phyloP scores from a whole-genome alignment of 2,797 vertebrate species.

The Falco peregrinus region DNA sequence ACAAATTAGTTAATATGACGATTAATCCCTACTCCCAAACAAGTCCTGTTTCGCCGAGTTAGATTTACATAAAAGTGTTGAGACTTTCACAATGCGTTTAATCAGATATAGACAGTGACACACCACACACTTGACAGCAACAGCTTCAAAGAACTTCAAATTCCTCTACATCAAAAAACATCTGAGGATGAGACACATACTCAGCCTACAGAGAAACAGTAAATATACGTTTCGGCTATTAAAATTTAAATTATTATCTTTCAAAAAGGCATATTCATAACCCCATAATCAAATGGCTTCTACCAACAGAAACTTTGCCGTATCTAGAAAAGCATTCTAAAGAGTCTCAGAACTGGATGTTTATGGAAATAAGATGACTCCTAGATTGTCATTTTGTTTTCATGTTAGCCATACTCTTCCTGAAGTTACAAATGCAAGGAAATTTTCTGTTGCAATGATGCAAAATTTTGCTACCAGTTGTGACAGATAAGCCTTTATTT shows the following conservation, averaged over 20 bases:
- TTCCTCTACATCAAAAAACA: slow-evolving; percentile 58
- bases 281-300: slow-evolving; percentile 43
- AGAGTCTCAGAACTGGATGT: slow-evolving; percentile 40
- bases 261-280: slow-evolving; percentile 42
- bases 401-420: background rate
- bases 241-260: slow-evolving; percentile 58
- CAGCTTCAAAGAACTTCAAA: slow-evolving; percentile 64
- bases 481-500: background rate
- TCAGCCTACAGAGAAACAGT: slow-evolving; percentile 44
- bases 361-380: slow-evolving; percentile 56
- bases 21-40: background rate
- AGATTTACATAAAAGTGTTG: slow-evolving; percentile 1
- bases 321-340: slow-evolving; percentile 30
- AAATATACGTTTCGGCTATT: slow-evolving; percentile 54
- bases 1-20: slow-evolving; percentile 34
- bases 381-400: slow-evolving; percentile 52
- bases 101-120: slow-evolving; percentile 50
- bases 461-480: background rate
- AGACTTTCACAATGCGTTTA: background rate
- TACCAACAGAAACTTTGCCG: slow-evolving; percentile 31
- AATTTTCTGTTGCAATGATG: background rate
- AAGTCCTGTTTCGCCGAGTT: background rate
- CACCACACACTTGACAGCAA: slow-evolving; percentile 39
- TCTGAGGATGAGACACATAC: slow-evolving; percentile 20
- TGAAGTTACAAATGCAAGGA: slow-evolving; percentile 45